Conservation (phyloP, 2,797 vertebrate species). For the Catostomus latipinnis region DNA sequence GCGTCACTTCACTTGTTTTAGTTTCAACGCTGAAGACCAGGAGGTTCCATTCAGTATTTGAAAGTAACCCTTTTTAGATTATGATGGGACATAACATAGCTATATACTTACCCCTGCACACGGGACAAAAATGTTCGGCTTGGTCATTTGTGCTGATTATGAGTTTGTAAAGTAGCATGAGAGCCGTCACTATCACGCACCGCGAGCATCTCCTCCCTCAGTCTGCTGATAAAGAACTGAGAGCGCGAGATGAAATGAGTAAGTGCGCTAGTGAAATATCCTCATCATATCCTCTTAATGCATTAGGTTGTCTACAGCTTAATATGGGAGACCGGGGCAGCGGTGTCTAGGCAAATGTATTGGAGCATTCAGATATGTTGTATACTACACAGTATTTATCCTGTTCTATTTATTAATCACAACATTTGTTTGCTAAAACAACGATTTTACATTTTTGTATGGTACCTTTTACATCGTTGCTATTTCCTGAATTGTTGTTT, state of each 20-base stretch:
- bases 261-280: constrained; percentile 2
- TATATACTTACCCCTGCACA: constrained; percentile 15
- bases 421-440: no score
- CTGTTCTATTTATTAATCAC: no score
- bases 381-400: no score
- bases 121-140: background rate
- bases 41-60: background rate
- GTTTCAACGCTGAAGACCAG: background rate
- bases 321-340: no score
- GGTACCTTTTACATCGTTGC: no score
- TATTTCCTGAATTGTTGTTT: no score
- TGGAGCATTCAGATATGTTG: no score
- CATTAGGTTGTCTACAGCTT: no score
- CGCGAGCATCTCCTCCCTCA: constrained; percentile 1
- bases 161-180: background rate
- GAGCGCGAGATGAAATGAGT: constrained; percentile 8
- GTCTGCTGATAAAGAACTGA: constrained; percentile 11
- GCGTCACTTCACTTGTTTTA: background rate
- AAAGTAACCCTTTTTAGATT: background rate
- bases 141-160: constrained; percentile 18
- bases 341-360: no score
- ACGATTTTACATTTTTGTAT: no score
- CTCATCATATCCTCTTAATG: no score
- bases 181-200: background rate
- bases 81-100: background rate